Evolutionary conservation across 2,797 vertebrate species (phyloP), one percentile per base, ranked within the genome.

Genomic region (Todus mexicanus): DNA sequence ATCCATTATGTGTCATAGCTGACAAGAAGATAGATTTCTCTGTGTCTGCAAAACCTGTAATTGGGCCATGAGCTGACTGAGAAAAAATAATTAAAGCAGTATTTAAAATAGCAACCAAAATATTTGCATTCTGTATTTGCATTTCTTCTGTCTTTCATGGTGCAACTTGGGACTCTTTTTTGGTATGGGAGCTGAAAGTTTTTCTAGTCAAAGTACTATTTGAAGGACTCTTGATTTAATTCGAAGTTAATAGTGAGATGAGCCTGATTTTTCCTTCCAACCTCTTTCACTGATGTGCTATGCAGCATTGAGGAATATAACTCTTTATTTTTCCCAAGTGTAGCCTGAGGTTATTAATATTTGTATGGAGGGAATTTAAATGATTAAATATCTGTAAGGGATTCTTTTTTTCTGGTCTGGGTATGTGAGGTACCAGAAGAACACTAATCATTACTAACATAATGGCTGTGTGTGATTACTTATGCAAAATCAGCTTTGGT

Each of bases 361-460:
- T 75, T 78, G 23, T 53, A 1, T 29, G 50, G 45, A 59, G 18
- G 45, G 8, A 9, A 27, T 19, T 51, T 72, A 54, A 22, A 31
- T 3, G 7, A 10, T 71, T 65, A 64, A 63, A 29, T 65, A 33
- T 26, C 23, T 84, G 15, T 59, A 60, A 74, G 42, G 33, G 38
- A 33, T 71, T 80, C 12, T 77, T 88, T 77, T 88, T 35, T 71
- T 51, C 72, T 85, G 19, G 26, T 78, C 47, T 69, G 65, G 42
- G 17, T 9, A 48, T 48, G 33, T 70, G 26, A 76, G 14, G 42
- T 91, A 77, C 29, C 48, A 76, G 54, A 33, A 75, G 18, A 92
- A 63, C 29, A 51, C 87, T 96, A 70, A 92, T 60, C 23, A 15
- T 79, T 84, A 79, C 89, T 95, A 95, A 95, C 82, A 84, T 26